Base-by-base conservation (phyloP, 2,888 invertebrate genomes). In the Drosophila borborema region DNA sequence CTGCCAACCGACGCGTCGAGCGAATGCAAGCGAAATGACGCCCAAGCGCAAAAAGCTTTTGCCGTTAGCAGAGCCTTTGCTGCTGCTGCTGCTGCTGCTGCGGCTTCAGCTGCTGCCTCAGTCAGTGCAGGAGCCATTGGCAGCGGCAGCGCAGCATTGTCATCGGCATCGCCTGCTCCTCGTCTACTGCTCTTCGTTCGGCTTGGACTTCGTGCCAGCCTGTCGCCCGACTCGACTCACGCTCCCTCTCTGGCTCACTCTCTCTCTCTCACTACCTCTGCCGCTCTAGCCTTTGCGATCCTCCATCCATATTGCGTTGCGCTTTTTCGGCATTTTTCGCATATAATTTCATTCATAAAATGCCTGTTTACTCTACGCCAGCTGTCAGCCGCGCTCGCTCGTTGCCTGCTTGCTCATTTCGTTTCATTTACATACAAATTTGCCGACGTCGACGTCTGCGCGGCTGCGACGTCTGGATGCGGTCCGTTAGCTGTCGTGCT, bases 11-110 rank as follows among this genome's bases (percentile, higher is more conserved):
- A 82, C 90, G 85, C 86, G 86, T 83, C 82, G 75, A 85, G 88
- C 88, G 91, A 86, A 77, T 91, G 91, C 91, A 89, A 90, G 89
- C 83, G 88, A 90, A 91, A 87, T 91, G 91, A 91, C 76, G 78
- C 72, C 77, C 78, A 72, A 77, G 72, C 49, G 43, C 64, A 74
- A 79, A 70, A 74, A 77, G 80, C 65, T 62, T 65, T 43, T 51
- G 46, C 40, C 43, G 60, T 63, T 65, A 61, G 68, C 68, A 74
- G 62, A 72, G 72, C 76, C 72, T 74, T 71, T 58, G 55, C 63
- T 45, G 56, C 56, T 36, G 72, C 56, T 46, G 53, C 43, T 14
- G 38, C 53, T 56, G 72, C 55, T 36, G 51, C 14, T 16, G 40
- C 43, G 12, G 36, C 58, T 38, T 62, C 54, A 38, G 58, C 41